Conservation (phyloP, 2,797 vertebrate genomes). For the Scolopax rusticola region DNA sequence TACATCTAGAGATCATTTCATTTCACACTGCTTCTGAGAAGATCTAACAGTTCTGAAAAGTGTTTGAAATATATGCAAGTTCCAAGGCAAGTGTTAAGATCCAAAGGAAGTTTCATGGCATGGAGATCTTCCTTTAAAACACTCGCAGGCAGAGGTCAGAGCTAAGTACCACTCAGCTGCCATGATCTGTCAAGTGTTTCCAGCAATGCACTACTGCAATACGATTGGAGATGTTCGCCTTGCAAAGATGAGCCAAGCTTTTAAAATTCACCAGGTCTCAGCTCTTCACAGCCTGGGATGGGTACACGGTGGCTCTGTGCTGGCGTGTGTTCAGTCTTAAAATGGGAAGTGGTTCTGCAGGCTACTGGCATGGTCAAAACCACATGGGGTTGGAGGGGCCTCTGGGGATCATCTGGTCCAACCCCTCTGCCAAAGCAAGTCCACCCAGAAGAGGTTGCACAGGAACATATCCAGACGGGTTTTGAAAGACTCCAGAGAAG, state of each 20-base stretch:
- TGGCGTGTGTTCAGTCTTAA: rapidly evolving
- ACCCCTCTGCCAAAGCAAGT: too few relatives aligned
- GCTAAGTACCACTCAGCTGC: neutral
- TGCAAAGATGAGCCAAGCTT: neutral
- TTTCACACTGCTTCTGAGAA: neutral
- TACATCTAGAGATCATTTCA: neutral
- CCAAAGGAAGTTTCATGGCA: neutral
- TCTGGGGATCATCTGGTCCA: too few relatives aligned
- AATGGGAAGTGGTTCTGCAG: neutral
- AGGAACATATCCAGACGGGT: too few relatives aligned
- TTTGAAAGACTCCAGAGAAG: too few relatives aligned
- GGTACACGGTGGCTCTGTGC: rapidly evolving
- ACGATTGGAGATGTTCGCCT: neutral
- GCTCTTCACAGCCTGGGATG: neutral
- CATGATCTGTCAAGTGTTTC: neutral
- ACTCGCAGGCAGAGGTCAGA: neutral
- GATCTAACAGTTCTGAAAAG: neutral
- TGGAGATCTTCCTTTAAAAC: rapidly evolving
- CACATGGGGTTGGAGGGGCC: too few relatives aligned
- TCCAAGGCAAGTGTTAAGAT: neutral
- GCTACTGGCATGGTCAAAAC: neutral
- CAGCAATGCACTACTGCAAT: neutral
- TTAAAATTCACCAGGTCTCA: neutral
- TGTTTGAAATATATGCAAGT: neutral
- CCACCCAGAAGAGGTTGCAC: too few relatives aligned